Percentiles rank a stretch among this genome's conserved stretches.
These are phyloP conservation scores for Diachasma alloeum DNA, from an alignment of 1,140 invertebrate genomes.

Conservation along the genomic window DNA sequence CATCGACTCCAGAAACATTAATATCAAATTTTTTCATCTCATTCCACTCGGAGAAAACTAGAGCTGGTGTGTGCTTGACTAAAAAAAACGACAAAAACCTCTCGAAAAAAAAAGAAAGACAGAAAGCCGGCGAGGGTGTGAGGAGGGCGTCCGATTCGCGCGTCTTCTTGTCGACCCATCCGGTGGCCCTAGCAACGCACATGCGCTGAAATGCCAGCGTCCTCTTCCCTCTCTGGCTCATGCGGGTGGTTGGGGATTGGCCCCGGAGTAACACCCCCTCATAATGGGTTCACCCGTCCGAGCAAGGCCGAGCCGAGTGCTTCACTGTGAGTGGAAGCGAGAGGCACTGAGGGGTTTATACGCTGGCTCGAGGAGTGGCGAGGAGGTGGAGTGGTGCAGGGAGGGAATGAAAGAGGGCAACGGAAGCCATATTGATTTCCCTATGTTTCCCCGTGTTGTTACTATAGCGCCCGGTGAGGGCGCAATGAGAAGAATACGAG, in stretches of 20 bases:
- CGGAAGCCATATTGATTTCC: constrained; percentile 68
- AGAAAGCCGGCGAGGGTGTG: neutral
- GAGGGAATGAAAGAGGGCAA: constrained; percentile 56
- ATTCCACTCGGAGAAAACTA: neutral
- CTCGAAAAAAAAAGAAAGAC: constrained; percentile 1
- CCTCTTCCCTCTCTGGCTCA: constrained; percentile 38
- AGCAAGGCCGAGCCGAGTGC: constrained; percentile 41
- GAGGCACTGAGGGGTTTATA: constrained; percentile 4
- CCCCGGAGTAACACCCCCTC: constrained; percentile 65
- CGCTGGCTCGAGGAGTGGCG: constrained; percentile 27
- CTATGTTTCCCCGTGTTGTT: constrained; percentile 67
- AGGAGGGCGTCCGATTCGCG: constrained; percentile 43
- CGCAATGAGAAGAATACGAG: constrained; percentile 46
- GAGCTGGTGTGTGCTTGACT: neutral
- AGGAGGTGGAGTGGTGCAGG: constrained; percentile 36
- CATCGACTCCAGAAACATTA: neutral
- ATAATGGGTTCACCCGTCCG: constrained; percentile 66
- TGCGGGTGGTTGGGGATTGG: constrained; percentile 64
- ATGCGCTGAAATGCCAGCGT: constrained; percentile 57
- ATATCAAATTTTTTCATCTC: neutral
- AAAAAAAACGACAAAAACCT: neutral
- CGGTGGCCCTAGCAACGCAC: constrained; percentile 65
- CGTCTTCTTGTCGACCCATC: constrained; percentile 54
- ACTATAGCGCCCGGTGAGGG: constrained; percentile 62
- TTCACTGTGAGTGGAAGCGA: constrained; percentile 30